Percentiles rank a stretch among this genome's conserved stretches.
phyloP scores from a whole-genome alignment of 2,888 invertebrate genomes.

The Euphydryas editha region DNA sequence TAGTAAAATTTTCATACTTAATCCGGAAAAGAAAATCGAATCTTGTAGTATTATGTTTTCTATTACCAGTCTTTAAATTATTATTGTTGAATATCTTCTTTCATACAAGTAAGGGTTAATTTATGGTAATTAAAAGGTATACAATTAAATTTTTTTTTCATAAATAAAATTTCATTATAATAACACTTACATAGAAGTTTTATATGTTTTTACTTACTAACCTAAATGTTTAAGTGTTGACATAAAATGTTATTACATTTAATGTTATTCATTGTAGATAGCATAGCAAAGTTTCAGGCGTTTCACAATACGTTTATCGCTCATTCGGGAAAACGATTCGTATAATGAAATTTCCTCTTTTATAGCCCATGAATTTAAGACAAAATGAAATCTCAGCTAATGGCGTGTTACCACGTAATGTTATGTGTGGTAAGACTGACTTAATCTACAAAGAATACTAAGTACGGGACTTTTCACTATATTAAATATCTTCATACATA shows the following conservation, averaged over 20 bases:
- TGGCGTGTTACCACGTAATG: conserved; percentile 44
- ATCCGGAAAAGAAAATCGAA: too few relatives aligned
- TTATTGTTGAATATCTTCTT: too few relatives aligned
- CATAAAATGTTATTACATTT: not conserved
- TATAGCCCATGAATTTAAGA: conserved; percentile 32
- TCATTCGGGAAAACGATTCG: conserved; percentile 21
- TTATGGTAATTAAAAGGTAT: too few relatives aligned
- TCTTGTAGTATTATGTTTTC: too few relatives aligned
- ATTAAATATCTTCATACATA: not conserved
- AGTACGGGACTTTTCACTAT: not conserved
- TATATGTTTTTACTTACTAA: not conserved
- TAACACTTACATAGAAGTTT: too few relatives aligned
- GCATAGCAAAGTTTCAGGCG: conserved; percentile 25
- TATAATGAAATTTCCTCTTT: conserved; percentile 32
- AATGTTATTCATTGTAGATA: conserved; percentile 10
- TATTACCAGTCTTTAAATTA: too few relatives aligned
- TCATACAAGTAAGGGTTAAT: too few relatives aligned
- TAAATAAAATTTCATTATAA: not conserved
- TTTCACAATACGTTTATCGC: conserved; percentile 34
- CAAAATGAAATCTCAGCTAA: conserved; percentile 30
- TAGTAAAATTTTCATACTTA: too few relatives aligned
- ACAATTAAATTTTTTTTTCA: not conserved
- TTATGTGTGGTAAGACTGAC: conserved; percentile 10
- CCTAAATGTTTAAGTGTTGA: conserved; percentile 6
- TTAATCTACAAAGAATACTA: not conserved